A percentile compares a stretch with the other conserved stretches of the same genome.
Conservation (phyloP, 2,888 invertebrate genomes). For the Aphrophora alni region DNA sequence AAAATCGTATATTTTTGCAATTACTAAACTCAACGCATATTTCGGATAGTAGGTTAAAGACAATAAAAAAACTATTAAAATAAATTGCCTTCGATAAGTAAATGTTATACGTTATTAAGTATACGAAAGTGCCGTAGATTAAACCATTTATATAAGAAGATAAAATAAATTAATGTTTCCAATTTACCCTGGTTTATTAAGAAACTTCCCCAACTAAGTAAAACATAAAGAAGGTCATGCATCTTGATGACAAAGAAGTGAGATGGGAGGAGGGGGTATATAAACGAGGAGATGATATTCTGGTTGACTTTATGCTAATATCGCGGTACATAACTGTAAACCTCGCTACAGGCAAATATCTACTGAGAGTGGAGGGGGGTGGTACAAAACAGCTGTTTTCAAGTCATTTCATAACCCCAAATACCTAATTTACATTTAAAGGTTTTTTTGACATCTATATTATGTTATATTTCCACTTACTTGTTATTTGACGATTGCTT, state of each 20-base stretch:
- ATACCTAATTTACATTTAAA: not conserved
- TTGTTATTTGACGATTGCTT: too few relatives aligned
- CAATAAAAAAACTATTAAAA: too few relatives aligned
- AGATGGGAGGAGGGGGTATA: not conserved
- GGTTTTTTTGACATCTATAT: not conserved
- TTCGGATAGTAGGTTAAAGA: too few relatives aligned
- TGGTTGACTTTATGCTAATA: not conserved
- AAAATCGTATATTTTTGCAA: too few relatives aligned
- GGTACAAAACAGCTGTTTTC: not conserved
- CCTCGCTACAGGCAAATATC: not conserved
- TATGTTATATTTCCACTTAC: too few relatives aligned
- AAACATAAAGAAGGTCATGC: not conserved
- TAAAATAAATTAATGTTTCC: too few relatives aligned
- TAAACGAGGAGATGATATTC: not conserved
- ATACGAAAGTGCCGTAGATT: too few relatives aligned
- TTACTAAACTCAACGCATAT: too few relatives aligned
- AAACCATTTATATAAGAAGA: too few relatives aligned
- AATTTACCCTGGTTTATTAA: too few relatives aligned
- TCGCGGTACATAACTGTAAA: not conserved
- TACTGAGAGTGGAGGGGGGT: not conserved
- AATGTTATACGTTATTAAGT: too few relatives aligned
- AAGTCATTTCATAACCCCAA: not conserved
- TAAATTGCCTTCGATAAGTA: too few relatives aligned
- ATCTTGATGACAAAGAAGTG: not conserved
- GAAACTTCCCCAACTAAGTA: not conserved